phyloP scores from a whole-genome alignment of 2,888 invertebrate species.

The Leptura quadrifasciata region DNA sequence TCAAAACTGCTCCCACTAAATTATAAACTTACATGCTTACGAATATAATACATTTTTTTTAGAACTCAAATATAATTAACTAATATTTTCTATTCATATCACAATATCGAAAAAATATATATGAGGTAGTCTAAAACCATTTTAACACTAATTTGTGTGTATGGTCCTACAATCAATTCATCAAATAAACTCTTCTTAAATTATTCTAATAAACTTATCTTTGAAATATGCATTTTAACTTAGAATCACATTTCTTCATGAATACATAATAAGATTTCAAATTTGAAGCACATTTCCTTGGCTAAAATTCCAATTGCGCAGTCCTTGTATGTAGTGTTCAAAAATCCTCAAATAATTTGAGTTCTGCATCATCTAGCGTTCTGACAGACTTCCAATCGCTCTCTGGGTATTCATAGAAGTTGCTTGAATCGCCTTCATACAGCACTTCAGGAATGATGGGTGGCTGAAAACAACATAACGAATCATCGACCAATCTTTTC shows the following conservation, averaged over 20 bases:
- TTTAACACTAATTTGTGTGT: not conserved
- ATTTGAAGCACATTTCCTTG: too few species aligned
- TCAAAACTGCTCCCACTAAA: too few species aligned
- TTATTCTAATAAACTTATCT: not conserved
- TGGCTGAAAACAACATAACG: constrained; percentile 78
- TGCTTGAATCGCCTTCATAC: constrained; percentile 94
- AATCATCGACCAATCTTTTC: too few species aligned
- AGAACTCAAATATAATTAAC: not conserved
- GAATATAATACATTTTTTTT: not conserved
- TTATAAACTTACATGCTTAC: too few species aligned
- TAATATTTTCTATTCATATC: not conserved
- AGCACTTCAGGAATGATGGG: constrained; percentile 94
- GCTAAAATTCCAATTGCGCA: too few species aligned
- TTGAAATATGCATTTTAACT: too few species aligned
- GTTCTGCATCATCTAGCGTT: constrained; percentile 85
- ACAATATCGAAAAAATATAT: not conserved
- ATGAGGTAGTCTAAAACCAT: not conserved
- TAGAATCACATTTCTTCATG: too few species aligned
- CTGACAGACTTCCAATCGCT: constrained; percentile 90
- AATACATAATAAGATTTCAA: too few species aligned
- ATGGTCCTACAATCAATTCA: not conserved
- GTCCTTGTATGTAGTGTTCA: constrained; percentile 77
- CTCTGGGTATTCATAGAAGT: constrained; percentile 97
- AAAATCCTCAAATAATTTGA: constrained; percentile 91
- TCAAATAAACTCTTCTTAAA: not conserved